Conservation (phyloP, 1,140 invertebrate species). For the Bombus fervidus region DNA sequence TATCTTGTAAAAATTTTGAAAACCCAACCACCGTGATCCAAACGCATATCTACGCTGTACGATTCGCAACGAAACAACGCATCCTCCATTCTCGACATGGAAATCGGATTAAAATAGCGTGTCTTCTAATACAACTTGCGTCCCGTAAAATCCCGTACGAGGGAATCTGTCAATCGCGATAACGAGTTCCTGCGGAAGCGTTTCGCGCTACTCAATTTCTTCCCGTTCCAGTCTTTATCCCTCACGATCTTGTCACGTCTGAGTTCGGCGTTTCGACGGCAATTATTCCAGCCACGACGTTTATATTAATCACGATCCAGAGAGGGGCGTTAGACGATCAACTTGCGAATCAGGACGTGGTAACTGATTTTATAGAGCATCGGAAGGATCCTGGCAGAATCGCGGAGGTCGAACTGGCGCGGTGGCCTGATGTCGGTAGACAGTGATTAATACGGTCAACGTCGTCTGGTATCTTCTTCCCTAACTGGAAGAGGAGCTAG, state of each 20-base stretch:
- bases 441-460: constrained; percentile 81
- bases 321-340: constrained; percentile 25
- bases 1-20: no score
- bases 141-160: background rate
- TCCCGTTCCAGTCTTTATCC: background rate
- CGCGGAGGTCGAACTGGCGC: constrained; percentile 51
- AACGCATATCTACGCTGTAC: no score
- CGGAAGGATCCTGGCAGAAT: constrained; percentile 53
- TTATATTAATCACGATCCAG: constrained; percentile 57
- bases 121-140: background rate
- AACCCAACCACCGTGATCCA: background rate
- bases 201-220: constrained; percentile 10
- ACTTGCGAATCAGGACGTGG: constrained; percentile 56
- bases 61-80: background rate
- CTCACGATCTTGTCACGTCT: background rate
- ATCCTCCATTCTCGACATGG: no score
- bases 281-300: constrained; percentile 46
- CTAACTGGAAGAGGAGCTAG: constrained; percentile 40
- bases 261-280: constrained; percentile 12
- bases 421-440: constrained; percentile 73
- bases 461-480: constrained; percentile 77
- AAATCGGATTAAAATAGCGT: background rate
- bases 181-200: background rate
- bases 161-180: background rate
- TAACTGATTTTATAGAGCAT: constrained; percentile 58